Evolutionary conservation across 2,797 vertebrate genomes (phyloP).

Genomic region (Tinamus major): DNA sequence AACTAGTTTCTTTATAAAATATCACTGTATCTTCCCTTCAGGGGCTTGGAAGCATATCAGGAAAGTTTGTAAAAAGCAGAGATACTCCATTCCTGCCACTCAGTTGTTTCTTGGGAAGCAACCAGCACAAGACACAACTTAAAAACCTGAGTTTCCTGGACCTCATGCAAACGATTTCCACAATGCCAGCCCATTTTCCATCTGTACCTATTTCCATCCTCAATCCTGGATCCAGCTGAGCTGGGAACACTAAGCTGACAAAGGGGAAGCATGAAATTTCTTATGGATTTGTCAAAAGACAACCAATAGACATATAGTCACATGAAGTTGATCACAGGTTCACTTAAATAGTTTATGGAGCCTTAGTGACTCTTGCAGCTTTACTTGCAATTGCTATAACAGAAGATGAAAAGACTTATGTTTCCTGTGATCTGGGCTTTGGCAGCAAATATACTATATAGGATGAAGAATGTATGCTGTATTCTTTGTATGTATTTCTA

Average conservation of each 20-base stretch:
- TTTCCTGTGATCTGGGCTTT: constrained; percentile 34
- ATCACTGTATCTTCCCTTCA: not conserved
- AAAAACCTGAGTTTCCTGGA: not conserved
- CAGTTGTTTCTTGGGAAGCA: not conserved
- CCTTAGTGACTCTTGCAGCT: not conserved
- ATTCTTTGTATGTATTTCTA: not conserved
- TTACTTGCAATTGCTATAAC: not conserved
- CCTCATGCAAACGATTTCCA: not conserved
- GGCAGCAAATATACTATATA: not conserved
- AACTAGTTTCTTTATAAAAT: not conserved
- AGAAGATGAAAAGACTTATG: constrained; percentile 23
- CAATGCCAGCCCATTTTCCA: not conserved
- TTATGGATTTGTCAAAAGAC: not conserved
- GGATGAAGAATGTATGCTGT: not conserved
- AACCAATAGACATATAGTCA: not conserved
- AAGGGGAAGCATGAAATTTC: not conserved
- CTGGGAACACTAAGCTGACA: not conserved
- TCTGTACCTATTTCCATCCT: not conserved
- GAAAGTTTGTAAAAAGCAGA: not conserved
- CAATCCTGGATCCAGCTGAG: not conserved
- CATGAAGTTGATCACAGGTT: not conserved
- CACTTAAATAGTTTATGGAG: not conserved
- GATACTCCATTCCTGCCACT: not conserved
- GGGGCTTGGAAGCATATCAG: not conserved
- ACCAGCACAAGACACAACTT: not conserved